These are phyloP conservation scores for Zelleria hepariella DNA, from an alignment of 2,888 invertebrate species.

Conservation along the genomic window DNA sequence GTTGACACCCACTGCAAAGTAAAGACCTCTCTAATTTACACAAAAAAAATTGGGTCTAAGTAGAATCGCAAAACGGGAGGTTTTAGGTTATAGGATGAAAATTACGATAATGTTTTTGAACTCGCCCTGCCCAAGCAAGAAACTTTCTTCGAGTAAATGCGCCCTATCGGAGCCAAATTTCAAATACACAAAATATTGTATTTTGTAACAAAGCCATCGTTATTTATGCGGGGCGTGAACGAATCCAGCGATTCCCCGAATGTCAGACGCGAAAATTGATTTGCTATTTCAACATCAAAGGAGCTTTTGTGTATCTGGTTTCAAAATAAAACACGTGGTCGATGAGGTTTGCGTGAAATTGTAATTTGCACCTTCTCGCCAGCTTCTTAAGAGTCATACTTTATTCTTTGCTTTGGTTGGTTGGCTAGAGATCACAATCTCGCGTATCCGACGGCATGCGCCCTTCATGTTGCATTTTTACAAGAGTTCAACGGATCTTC, in stretches of 20 bases:
- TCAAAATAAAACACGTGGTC: constrained; percentile 34
- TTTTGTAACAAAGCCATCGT: background rate
- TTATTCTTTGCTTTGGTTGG: background rate
- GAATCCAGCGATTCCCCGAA: constrained; percentile 21
- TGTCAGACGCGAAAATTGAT: constrained; percentile 36
- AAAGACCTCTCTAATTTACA: too few relatives aligned
- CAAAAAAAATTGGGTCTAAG: too few relatives aligned
- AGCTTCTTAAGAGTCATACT: background rate
- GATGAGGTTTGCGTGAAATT: background rate
- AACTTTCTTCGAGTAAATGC: background rate
- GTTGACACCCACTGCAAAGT: too few relatives aligned
- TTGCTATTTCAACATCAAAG: constrained; percentile 36
- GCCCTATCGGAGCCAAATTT: background rate
- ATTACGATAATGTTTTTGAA: too few relatives aligned
- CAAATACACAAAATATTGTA: background rate
- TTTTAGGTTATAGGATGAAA: too few relatives aligned
- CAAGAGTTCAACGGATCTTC: background rate
- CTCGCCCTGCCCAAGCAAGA: background rate
- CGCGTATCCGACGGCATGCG: background rate
- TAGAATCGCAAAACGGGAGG: too few relatives aligned
- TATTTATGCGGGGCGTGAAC: background rate
- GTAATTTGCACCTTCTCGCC: background rate
- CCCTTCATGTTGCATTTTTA: background rate
- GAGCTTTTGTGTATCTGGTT: constrained; percentile 38
- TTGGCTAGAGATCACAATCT: background rate